Evolutionary conservation across 35 echinoderm and acorn worm species (phyloP).

Genomic region (Nesometra sesokonis): DNA sequence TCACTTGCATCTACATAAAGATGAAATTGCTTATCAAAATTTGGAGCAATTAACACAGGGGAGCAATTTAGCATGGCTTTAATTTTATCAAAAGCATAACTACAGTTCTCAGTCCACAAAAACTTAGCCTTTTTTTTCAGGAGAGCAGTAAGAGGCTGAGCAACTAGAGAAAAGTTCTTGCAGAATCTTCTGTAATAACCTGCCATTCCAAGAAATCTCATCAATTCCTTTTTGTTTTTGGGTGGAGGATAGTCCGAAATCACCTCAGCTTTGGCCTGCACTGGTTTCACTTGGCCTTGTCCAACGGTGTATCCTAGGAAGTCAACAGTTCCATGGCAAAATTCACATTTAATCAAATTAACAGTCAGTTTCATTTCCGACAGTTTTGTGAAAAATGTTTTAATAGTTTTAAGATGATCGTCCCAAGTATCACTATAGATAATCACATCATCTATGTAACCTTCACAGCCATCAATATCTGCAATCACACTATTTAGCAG

Average conservation of each 20-base stretch:
- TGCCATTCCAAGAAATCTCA: slow-evolving; percentile 37
- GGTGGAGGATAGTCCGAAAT: slow-evolving; percentile 23
- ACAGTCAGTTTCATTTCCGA: slow-evolving; percentile 13
- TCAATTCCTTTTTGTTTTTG: slow-evolving; percentile 17
- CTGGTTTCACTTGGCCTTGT: slow-evolving; percentile 28
- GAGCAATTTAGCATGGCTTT: slow-evolving; percentile 32
- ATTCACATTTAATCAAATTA: slow-evolving; percentile 39
- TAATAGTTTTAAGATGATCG: slow-evolving; percentile 12
- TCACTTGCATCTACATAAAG: slow-evolving; percentile 52
- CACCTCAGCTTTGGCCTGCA: slow-evolving; percentile 11
- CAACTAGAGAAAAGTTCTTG: slow-evolving; percentile 6
- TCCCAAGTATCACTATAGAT: slow-evolving; percentile 32
- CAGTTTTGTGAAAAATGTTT: slow-evolving; percentile 1
- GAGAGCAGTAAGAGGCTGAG: slow-evolving; percentile 22
- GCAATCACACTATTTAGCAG: slow-evolving; percentile 16
- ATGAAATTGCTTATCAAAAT: slow-evolving; percentile 47
- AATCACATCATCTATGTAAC: slow-evolving; percentile 52
- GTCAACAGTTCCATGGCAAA: neutral
- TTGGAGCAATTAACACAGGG: slow-evolving; percentile 35
- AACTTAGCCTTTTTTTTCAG: slow-evolving; percentile 36
- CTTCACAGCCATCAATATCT: slow-evolving; percentile 8
- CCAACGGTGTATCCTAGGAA: slow-evolving; percentile 29
- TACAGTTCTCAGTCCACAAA: slow-evolving; percentile 30
- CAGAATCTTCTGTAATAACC: slow-evolving; percentile 25
- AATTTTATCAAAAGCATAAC: slow-evolving; percentile 38